Evolutionary conservation across 1,140 invertebrate species (phyloP), one percentile per base, ranked within the genome.

Genomic region (Xylocopa sonorina): DNA sequence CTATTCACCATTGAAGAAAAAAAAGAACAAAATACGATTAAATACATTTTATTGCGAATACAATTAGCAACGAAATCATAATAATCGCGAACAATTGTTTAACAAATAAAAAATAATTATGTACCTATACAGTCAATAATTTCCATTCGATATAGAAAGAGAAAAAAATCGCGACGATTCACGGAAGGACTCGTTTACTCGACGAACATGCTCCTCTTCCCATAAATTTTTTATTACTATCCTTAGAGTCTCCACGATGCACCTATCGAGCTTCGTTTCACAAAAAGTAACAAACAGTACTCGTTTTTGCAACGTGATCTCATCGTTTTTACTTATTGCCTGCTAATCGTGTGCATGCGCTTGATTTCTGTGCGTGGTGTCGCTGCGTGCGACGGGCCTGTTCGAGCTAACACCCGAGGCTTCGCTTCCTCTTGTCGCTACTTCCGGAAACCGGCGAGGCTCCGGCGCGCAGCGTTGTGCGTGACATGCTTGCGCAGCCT

Each of bases 301-400:
- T 29, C n/a, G 27, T 68, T 58, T 10, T 18, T 50, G 74, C 51
- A 21, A 66, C 32, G 58, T 53, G 46, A 51, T 50, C 62, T 51
- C 7, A 51, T 55, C 50, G 51, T 32, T 57, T n/a, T 82, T 68
- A 34, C 9, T 50, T 29, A 48, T 18, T 60, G 60, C 48, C 38
- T 60, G 60, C 48, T n/a, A n/a, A n/a, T n/a, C n/a, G n/a, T 21
- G 38, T 71, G 82, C 81, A 84, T 75, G 76, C 27, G 64, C 64
- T 58, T 80, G 34, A 53, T 55, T 74, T 68, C 50, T 29, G 6
- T 69, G 48, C 29, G 14, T 6, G 16, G 16, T 80, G 3, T 58
- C 14, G 48, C 24, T 55, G 27, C 38, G 43, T 41, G n/a, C 29
- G 16, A 46, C n/a, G n/a, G n/a, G n/a, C n/a, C n/a, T n/a, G n/a